A percentile compares a stretch with the other conserved stretches of the same genome.
Conservation (phyloP, 2,113 vertebrate genomes). For the Mormyrus iriodes region DNA sequence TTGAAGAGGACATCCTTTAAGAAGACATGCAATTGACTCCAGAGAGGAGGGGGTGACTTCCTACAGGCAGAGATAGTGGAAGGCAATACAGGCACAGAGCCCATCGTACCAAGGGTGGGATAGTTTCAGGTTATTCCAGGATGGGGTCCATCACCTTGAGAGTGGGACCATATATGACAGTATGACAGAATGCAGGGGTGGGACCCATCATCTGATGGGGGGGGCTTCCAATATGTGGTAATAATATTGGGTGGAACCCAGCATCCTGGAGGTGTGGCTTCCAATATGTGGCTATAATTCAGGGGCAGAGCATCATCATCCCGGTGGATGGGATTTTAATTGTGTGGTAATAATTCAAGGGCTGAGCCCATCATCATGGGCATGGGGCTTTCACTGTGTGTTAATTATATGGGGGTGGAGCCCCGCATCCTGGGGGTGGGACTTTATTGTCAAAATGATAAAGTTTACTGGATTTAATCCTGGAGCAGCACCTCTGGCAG, state of each 20-base stretch:
- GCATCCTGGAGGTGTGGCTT: neutral
- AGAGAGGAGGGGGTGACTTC: conserved; percentile 1
- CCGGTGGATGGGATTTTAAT: neutral
- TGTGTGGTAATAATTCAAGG: neutral
- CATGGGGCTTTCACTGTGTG: neutral
- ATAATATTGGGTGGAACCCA: neutral
- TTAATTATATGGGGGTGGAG: neutral
- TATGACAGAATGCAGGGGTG: neutral
- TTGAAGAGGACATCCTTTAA: neutral
- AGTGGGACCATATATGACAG: neutral
- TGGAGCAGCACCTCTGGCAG: neutral
- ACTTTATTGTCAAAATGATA: neutral
- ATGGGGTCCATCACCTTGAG: neutral
- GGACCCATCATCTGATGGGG: neutral
- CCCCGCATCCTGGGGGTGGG: neutral
- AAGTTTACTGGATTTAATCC: neutral
- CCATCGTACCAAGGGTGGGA: neutral
- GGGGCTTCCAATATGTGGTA: neutral
- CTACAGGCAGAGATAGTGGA: neutral
- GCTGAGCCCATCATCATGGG: neutral
- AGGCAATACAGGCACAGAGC: neutral
- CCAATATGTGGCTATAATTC: neutral
- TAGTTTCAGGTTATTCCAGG: neutral
- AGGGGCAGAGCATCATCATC: neutral
- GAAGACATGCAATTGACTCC: conserved; percentile 6